Conservation (phyloP, 2,797 vertebrate genomes). For the Lagodon rhomboides region DNA sequence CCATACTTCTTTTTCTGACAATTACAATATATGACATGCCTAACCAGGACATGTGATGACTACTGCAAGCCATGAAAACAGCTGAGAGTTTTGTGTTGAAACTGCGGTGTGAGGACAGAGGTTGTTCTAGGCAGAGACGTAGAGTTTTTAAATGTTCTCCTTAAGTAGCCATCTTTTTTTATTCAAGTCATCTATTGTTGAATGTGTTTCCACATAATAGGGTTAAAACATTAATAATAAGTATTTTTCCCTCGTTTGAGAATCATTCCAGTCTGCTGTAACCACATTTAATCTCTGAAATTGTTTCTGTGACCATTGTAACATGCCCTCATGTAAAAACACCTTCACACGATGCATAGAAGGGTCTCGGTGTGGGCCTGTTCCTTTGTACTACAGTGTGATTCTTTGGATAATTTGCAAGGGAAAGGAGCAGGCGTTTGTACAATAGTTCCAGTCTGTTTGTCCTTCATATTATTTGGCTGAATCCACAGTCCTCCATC, state of each 20-base stretch:
- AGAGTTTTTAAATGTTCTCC: neutral
- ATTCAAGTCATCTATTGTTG: neutral
- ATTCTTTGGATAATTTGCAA: conserved; percentile 10
- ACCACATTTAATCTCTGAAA: neutral
- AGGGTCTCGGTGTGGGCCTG: neutral
- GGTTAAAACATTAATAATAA: neutral
- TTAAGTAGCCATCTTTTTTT: neutral
- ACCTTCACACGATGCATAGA: neutral
- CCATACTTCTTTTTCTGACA: neutral
- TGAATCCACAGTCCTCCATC: conserved; percentile 21
- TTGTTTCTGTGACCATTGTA: neutral
- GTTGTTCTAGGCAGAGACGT: conserved; percentile 1
- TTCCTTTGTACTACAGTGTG: neutral
- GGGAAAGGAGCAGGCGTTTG: neutral
- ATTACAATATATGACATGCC: neutral
- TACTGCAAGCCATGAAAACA: neutral
- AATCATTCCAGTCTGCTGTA: neutral
- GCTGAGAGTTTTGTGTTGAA: conserved; percentile 8
- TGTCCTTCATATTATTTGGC: conserved; percentile 30
- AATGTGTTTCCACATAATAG: neutral
- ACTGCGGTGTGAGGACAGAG: neutral
- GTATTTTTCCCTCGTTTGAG: neutral
- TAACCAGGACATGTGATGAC: neutral
- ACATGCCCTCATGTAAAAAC: neutral
- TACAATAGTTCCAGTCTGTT: conserved; percentile 41